A percentile compares a stretch with the other conserved stretches of the same genome.
phyloP scores from a whole-genome alignment of 2,888 invertebrate species.

The Chirona hameri region DNA sequence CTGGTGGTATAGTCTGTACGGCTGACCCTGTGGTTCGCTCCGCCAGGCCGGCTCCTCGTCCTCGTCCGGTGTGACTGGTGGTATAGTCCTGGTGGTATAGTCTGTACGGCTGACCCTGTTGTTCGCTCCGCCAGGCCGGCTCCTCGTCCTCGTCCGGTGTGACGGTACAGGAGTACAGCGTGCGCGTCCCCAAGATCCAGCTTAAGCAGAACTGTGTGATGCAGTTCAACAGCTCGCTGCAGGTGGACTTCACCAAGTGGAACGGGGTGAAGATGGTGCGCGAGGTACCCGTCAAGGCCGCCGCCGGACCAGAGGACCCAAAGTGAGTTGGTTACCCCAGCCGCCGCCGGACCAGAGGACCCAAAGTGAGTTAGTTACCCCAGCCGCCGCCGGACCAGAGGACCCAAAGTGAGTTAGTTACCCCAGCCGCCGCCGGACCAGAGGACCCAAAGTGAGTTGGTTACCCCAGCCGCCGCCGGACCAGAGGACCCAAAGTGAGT shows the following conservation, averaged over 20 bases:
- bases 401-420: too few species aligned
- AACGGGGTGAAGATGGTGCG: constrained; percentile 84
- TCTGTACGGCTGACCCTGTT: too few species aligned
- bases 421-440: too few species aligned
- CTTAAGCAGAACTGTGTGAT: constrained; percentile 79
- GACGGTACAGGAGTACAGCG: constrained; percentile 29
- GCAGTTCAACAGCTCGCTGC: constrained; percentile 81
- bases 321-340: too few species aligned
- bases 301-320: neutral
- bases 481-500: neutral
- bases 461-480: neutral
- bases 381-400: neutral
- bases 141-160: neutral
- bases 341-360: too few species aligned
- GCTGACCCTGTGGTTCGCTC: neutral
- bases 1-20: too few species aligned
- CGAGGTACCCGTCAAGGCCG: constrained; percentile 47
- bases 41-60: too few species aligned
- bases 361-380: too few species aligned
- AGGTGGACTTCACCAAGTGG: constrained; percentile 85
- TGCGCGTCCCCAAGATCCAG: constrained; percentile 44
- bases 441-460: too few species aligned
- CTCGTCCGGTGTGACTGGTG: too few species aligned
- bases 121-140: neutral
- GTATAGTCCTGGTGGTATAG: too few species aligned